Base-by-base conservation (phyloP, 2,797 vertebrate genomes). In the Helostoma temminkii region DNA sequence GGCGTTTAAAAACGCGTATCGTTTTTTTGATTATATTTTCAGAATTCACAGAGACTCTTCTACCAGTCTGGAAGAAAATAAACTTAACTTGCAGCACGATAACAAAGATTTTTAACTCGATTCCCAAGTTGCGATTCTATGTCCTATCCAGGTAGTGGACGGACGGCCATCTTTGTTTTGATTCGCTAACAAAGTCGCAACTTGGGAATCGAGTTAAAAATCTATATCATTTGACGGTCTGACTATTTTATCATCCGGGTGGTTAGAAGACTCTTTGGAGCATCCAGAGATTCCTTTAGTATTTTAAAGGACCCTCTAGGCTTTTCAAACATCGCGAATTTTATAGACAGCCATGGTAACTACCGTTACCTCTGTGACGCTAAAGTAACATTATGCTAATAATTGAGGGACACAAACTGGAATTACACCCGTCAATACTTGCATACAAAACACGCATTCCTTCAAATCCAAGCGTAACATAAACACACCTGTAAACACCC, bases 401-500 rank as follows among this genome's bases (percentile, higher is more conserved):
- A 24, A 55, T 0, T 3, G 10, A 36, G 5, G 0, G 1, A 24
- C 24, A 16, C 14, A 5, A 53, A 34, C 9, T 4, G 9, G 18
- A 10, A 7, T 24, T 46, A 45, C 26, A 8, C 4, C 1, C 9
- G 34, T 10, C 18, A 25, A 11, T 21, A 21, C 19, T 41, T 1
- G 21, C 3, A 45, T 1, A 32, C 2, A 25, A 15, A 26, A 5
- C 6, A 28, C 28, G 18, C 32, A 42, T 22, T 69, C 4, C 22
- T 0, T 6, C 5, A 59, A 8, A 63, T 0, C 3, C 36, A 37
- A 10, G 26, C 42, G 26, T 46, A 36, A 43, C 22, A 53, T 30
- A 25, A 57, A 56, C 25, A 71, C 5, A 74, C 21, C 71, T 19
- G 4, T n/a, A n/a, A 43, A 10, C 9, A 69, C 45, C n/a, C n/a